Base-by-base conservation (phyloP, 2,113 vertebrate genomes). In the Istiophorus platypterus region DNA sequence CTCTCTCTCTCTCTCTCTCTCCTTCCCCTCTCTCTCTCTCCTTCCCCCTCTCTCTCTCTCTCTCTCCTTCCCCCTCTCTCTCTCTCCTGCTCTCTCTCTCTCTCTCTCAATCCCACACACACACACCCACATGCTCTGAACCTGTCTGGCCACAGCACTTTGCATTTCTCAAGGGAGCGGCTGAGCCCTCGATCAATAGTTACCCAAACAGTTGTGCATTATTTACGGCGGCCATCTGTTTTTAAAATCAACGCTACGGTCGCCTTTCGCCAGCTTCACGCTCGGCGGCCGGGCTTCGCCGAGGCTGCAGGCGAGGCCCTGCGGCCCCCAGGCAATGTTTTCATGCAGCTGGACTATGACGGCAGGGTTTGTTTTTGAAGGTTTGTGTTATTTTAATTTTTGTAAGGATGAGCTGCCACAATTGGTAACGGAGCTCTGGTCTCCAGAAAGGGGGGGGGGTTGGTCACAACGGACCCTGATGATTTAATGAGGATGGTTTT, bases 191-290 rank as follows among this genome's bases (percentile, higher is more conserved):
- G 29, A 84, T 85, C 85, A 83, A 85, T 91, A 83, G 34, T 34
- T 39, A 72, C 75, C 78, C 88, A 85, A 86, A 85, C 83, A 83
- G 39, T 77, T 54, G 86, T 86, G 31, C 75, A 87, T 92, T 86
- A 86, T 89, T 86, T 71, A 78, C 75, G 80, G 42, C 8, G 54
- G 31, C 76, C 31, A 72, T 71, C 85, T 76, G 77, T 79, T 34
- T 34, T 81, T 66, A 78, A 81, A 24, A 27, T 29, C 29, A 88
- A 88, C 79, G 61, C 85, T 83, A 51, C 34, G 63, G 59, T 73
- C 2, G 47, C 39, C 39, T 69, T 85, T 80, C 27, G 52, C 14
- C 71, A 20, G 39, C 41, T 63, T 72, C 56, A 54, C 72, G 63
- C 37, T 54, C n/a, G 54, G n/a, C n/a, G n/a, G n/a, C n/a, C n/a